Conservation (phyloP, 1,140 invertebrate genomes). For the Archivesica marissinica region DNA sequence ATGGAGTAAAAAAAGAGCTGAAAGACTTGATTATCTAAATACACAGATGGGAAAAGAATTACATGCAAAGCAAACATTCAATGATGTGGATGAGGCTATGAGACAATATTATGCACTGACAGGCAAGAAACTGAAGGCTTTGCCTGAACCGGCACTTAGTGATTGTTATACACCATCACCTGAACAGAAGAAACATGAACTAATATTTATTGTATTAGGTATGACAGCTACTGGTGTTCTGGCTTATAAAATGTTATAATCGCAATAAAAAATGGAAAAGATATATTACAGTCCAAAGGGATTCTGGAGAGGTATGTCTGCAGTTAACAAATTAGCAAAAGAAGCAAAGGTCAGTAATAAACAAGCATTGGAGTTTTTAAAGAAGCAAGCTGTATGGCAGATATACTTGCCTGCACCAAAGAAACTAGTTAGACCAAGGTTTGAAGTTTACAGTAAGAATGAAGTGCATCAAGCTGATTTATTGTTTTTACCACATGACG, state of each 20-base stretch:
- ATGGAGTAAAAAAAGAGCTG: constrained; percentile 6
- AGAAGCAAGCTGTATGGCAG: constrained; percentile 64
- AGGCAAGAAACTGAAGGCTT: background rate
- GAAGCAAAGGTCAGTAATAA: constrained; percentile 7
- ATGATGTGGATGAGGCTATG: constrained; percentile 52
- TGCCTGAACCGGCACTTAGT: constrained; percentile 32
- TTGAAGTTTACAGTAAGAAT: constrained; percentile 50
- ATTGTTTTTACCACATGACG: constrained; percentile 65
- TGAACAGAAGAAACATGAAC: constrained; percentile 38
- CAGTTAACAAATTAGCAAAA: constrained; percentile 57
- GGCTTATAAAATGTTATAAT: constrained; percentile 16
- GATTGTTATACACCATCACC: constrained; percentile 53
- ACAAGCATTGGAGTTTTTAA: constrained; percentile 46
- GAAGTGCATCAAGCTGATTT: constrained; percentile 65
- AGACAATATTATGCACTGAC: constrained; percentile 25
- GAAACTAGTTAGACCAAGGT: constrained; percentile 30
- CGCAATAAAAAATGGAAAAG: constrained; percentile 3
- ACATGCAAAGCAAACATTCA: constrained; percentile 38
- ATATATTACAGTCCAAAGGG: constrained; percentile 7
- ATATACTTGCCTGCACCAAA: constrained; percentile 59
- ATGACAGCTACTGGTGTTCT: constrained; percentile 37
- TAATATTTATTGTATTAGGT: constrained; percentile 32
- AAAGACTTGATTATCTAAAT: constrained; percentile 53
- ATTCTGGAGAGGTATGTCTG: constrained; percentile 30
- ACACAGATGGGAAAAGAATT: constrained; percentile 35